Evolutionary conservation across 2,888 invertebrate species (phyloP).

Genomic region (Blera fallax): DNA sequence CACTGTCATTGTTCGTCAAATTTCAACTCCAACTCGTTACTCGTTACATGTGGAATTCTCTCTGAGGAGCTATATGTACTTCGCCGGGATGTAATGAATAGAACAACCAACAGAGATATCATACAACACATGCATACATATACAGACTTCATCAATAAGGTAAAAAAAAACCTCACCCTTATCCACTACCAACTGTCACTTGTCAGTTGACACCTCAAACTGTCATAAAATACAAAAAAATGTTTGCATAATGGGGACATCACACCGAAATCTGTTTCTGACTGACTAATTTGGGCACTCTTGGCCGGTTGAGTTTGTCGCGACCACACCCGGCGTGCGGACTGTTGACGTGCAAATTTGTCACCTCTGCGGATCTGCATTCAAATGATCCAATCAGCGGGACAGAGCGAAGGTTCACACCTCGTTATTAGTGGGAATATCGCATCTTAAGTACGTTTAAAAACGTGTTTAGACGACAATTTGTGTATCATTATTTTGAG

Average conservation of each 20-base stretch:
- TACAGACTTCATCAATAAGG: background rate
- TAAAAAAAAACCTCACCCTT: background rate
- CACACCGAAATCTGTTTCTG: constrained; percentile 31
- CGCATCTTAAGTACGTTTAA: constrained; percentile 54
- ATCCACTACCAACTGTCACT: background rate
- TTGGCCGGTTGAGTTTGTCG: background rate
- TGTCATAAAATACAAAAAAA: background rate
- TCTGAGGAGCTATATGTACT: too few species aligned
- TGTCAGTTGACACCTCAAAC: constrained; percentile 14
- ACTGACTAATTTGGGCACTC: constrained; percentile 32
- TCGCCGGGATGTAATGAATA: too few species aligned
- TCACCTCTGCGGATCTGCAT: constrained; percentile 49
- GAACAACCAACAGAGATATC: too few species aligned
- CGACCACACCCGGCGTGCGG: constrained; percentile 52
- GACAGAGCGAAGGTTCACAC: constrained; percentile 37
- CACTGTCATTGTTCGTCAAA: constrained; percentile 33
- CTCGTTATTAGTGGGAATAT: constrained; percentile 52
- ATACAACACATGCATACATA: too few species aligned
- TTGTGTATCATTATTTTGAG: constrained; percentile 40
- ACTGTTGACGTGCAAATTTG: constrained; percentile 36
- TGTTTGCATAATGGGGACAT: constrained; percentile 45
- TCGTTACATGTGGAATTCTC: constrained; percentile 5
- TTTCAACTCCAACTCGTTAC: background rate
- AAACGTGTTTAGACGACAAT: constrained; percentile 61
- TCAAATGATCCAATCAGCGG: constrained; percentile 45